phyloP scores from a whole-genome alignment of 2,797 vertebrate species.

The Columba guinea region DNA sequence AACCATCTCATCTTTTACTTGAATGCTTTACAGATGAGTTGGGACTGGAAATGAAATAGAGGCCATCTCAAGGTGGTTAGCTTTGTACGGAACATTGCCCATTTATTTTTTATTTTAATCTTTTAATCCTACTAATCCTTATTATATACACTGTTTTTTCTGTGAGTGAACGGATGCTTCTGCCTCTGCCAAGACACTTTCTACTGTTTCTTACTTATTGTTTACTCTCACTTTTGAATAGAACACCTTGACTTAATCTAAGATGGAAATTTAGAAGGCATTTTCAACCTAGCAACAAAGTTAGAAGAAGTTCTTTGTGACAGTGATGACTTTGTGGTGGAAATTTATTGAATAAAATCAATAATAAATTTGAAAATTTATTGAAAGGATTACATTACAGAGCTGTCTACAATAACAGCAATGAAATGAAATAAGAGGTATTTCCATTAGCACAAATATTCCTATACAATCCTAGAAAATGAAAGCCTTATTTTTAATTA shows the following conservation, averaged over 20 bases:
- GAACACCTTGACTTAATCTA: not conserved
- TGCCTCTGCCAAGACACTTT: not conserved
- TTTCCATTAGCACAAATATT: not conserved
- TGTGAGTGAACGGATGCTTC: not conserved
- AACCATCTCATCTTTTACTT: not conserved
- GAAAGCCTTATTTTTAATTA: not conserved
- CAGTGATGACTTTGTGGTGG: not conserved
- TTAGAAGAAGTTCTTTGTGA: not conserved
- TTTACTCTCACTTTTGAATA: not conserved
- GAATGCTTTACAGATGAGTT: not conserved
- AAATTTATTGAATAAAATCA: not conserved
- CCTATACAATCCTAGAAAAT: not conserved
- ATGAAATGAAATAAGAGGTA: not conserved
- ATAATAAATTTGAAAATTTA: not conserved
- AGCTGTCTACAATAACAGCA: not conserved
- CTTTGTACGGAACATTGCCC: not conserved
- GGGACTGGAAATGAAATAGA: not conserved
- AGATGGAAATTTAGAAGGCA: not conserved
- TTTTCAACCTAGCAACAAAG: not conserved
- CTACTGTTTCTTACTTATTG: not conserved
- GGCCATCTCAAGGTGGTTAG: not conserved
- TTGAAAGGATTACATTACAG: not conserved
- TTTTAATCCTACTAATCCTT: conserved; percentile 42
- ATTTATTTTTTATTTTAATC: not conserved
- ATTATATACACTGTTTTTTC: not conserved